Percentiles rank a stretch among this genome's conserved stretches.
Conservation (phyloP, 2,113 vertebrate species). For the Sapayoa aenigma region DNA sequence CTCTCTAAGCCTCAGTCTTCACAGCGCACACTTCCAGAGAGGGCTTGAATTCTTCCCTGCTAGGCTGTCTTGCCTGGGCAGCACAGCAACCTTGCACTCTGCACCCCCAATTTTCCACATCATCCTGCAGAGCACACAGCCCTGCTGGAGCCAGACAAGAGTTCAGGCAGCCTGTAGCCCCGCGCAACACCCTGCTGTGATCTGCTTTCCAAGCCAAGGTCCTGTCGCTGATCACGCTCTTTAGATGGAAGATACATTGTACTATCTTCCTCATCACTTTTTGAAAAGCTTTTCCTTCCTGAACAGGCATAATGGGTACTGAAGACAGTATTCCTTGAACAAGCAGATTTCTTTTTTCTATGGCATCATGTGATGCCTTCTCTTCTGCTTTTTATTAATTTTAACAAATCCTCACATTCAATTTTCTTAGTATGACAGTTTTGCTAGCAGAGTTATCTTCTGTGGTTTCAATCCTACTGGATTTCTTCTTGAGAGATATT, state of each 20-base stretch:
- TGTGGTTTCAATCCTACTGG: neutral
- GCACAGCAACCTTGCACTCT: neutral
- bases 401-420: neutral
- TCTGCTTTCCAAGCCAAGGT: neutral
- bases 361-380: neutral
- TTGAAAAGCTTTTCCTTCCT: neutral
- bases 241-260: neutral
- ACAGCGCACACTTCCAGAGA: accelerated
- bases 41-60: neutral
- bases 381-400: neutral
- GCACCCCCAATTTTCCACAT: neutral
- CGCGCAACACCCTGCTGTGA: neutral
- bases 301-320: neutral
- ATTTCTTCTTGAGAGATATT: neutral
- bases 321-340: neutral
- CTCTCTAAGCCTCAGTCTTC: neutral
- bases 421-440: neutral
- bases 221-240: neutral
- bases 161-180: neutral
- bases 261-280: neutral
- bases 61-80: neutral
- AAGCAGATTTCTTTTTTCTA: neutral
- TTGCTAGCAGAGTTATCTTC: neutral
- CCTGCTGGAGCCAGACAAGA: accelerated
- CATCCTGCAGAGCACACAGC: accelerated